phyloP scores from a whole-genome alignment of 1,140 invertebrate species.

The Temnothorax nylanderi region DNA sequence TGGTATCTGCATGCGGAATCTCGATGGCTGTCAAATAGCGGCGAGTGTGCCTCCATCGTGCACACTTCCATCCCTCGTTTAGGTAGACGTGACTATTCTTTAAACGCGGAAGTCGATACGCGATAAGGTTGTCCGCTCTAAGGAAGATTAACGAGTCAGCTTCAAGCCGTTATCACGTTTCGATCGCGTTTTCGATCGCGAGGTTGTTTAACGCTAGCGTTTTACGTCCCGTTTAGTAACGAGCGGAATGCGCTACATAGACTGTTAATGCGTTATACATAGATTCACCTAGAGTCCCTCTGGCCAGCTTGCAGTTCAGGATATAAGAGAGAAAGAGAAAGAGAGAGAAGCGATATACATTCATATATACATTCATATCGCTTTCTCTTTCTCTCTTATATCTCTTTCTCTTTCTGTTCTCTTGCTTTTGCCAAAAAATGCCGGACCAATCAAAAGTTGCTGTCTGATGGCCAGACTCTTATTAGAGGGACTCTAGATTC shows the following conservation, averaged over 20 bases:
- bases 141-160: conserved; percentile 57
- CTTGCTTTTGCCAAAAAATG: no score
- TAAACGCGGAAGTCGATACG: conserved; percentile 38
- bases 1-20: conserved; percentile 19
- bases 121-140: conserved; percentile 51
- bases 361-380: no score
- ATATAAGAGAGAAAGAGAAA: no score
- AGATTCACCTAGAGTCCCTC: neutral
- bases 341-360: no score
- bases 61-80: conserved; percentile 27
- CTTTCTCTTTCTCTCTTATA: no score
- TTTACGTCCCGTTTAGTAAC: conserved; percentile 43
- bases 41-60: conserved; percentile 11
- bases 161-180: conserved; percentile 33
- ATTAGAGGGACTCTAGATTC: neutral
- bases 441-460: no score
- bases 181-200: conserved; percentile 35
- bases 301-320: no score
- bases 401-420: no score
- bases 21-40: conserved; percentile 29
- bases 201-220: conserved; percentile 37
- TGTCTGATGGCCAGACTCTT: no score
- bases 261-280: neutral
- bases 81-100: conserved; percentile 49
- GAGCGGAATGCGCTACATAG: neutral